phyloP scores from a whole-genome alignment of 2,797 vertebrate species.

The Myioborus melanocephalus region DNA sequence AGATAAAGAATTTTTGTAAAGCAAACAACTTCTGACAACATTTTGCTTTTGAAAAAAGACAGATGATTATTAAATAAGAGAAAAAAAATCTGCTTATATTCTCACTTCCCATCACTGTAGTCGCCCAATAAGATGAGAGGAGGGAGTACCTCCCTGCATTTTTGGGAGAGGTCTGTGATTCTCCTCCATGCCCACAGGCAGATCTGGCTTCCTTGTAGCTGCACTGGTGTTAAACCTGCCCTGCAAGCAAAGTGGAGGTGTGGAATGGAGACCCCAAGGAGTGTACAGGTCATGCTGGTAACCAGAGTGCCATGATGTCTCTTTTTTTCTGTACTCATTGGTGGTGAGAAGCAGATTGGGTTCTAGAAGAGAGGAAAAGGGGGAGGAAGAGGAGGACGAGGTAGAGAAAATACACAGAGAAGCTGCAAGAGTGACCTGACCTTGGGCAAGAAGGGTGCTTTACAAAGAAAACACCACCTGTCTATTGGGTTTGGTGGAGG shows the following conservation, averaged over 20 bases:
- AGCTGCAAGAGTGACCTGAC: background rate
- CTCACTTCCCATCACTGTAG: background rate
- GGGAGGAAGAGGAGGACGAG: background rate
- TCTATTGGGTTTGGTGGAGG: background rate
- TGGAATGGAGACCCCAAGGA: background rate
- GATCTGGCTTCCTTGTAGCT: background rate
- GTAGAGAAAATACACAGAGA: background rate
- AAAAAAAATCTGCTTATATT: background rate
- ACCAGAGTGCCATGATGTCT: accelerated
- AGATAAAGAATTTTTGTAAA: background rate
- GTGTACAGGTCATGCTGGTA: accelerated
- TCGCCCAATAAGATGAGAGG: background rate
- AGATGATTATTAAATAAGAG: background rate
- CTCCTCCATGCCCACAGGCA: accelerated
- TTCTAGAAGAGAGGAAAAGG: background rate
- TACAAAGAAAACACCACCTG: background rate
- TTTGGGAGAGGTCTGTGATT: background rate
- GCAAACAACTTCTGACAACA: background rate
- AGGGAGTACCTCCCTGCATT: background rate
- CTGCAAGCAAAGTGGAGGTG: background rate
- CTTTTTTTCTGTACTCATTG: background rate
- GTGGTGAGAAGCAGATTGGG: background rate
- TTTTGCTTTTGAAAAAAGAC: background rate
- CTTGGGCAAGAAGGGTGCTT: background rate
- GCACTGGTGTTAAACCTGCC: background rate